Base-by-base conservation (phyloP, 1,140 invertebrate species). In the Lepeophtheirus salmonis region DNA sequence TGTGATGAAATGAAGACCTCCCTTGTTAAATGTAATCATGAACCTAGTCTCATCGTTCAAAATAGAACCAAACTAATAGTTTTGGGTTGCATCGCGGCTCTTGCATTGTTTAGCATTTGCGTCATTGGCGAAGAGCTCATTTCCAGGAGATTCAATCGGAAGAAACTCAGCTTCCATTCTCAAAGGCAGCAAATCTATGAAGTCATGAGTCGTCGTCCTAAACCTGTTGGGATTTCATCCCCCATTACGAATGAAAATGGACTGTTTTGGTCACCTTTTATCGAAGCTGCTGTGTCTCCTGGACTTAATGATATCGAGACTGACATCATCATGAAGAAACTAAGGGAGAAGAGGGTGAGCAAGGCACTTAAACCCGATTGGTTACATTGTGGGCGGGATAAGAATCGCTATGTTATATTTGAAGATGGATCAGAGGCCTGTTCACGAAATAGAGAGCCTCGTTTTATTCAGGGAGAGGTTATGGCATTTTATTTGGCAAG, bases 401-500 rank as follows among this genome's bases (percentile, higher is more conserved):
- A 54, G 21, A 54, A 54, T 16, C 16, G 52, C 2, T 22, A 14
- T 2, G 23, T 54, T 22, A 2, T 18, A 2, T 54, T 54, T 22
- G 14, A 54, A 22, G 52, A 54, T 16, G 52, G 52, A 2, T 20
- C 16, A 2, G 16, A 54, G 16, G 52, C 52, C 17, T 54, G 52
- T 22, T 17, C 52, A 14, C 52, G 52, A 14, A 18, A 18, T 22
- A 17, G 52, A 2, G 16, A 17, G 16, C 16, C n/a, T 22, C 52
- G 23, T 20, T 54, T 54, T 20, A 22, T 54, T 22, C 52, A 54
- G 22, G 52, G 52, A n/a, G 52, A 54, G 22, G 52, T 54, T 14
- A 54, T 54, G 52, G 52, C 52, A 17, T 54, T 54, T 22, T 22
- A 54, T 54, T 22, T 54, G 21, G 52, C 52, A n/a, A 16, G 52